Evolutionary conservation across 2,888 invertebrate genomes (phyloP).

Genomic region (Amphipyra berbera): DNA sequence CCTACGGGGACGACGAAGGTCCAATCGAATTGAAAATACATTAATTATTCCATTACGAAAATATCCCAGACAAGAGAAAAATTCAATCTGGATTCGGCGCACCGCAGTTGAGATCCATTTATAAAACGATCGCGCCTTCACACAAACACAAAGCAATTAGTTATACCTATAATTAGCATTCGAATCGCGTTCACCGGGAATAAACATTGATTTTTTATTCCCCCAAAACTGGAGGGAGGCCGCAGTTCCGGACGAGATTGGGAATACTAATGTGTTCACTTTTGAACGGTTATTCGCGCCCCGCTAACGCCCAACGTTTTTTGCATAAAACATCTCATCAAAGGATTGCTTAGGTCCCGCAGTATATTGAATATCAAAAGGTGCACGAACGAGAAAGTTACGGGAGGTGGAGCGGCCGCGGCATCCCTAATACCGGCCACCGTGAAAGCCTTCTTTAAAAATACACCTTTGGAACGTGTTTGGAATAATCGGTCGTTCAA

Average conservation of each 20-base stretch:
- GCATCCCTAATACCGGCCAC: constrained; percentile 84
- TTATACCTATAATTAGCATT: constrained; percentile 86
- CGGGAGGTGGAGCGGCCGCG: constrained; percentile 75
- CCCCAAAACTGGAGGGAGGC: constrained; percentile 84
- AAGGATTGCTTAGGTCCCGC: constrained; percentile 88
- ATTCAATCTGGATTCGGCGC: constrained; percentile 66
- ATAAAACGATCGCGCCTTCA: constrained; percentile 74
- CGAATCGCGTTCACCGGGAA: constrained; percentile 84
- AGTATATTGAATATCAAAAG: constrained; percentile 90
- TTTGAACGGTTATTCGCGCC: constrained; percentile 88
- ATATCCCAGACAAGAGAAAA: constrained; percentile 61
- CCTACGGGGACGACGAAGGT: constrained; percentile 37
- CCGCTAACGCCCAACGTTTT: constrained; percentile 88
- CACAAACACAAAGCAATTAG: constrained; percentile 86
- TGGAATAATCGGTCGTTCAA: constrained; percentile 78
- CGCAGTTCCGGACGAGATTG: constrained; percentile 76
- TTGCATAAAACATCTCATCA: constrained; percentile 90
- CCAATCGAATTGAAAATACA: constrained; percentile 59
- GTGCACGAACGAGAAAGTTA: constrained; percentile 86
- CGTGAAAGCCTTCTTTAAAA: constrained; percentile 87
- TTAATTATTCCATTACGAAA: constrained; percentile 62
- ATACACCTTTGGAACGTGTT: constrained; percentile 87
- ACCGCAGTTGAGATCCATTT: constrained; percentile 65
- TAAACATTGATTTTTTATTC: constrained; percentile 90
- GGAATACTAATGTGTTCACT: constrained; percentile 89